These are phyloP conservation scores for Fragum whitleyi DNA, from an alignment of 2,888 invertebrate species.

Conservation along the genomic window DNA sequence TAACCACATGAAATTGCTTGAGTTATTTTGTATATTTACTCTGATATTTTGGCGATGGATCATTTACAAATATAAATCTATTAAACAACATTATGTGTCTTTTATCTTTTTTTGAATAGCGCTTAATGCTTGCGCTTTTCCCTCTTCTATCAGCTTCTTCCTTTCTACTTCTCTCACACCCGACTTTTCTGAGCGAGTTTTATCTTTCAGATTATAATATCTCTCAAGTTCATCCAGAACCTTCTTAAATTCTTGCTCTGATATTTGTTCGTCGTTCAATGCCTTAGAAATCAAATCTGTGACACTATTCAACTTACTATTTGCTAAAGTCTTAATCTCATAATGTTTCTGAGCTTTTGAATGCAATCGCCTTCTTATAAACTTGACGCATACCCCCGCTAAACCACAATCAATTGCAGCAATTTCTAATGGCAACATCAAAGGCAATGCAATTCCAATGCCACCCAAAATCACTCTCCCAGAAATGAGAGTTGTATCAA, in stretches of 20 bases:
- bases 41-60: background rate
- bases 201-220: conserved; percentile 27
- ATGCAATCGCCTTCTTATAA: too few relatives aligned
- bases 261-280: conserved; percentile 36
- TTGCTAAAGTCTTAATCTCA: conserved; percentile 21
- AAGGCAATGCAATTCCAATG: conserved; percentile 1
- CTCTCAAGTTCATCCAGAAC: conserved; percentile 24
- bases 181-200: conserved; percentile 13
- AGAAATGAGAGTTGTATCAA: too few relatives aligned
- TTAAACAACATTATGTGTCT: conserved; percentile 1
- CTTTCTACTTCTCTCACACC: conserved; percentile 12
- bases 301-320: conserved; percentile 35
- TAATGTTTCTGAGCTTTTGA: too few relatives aligned
- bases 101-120: conserved; percentile 1
- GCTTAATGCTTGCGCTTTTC: conserved; percentile 6
- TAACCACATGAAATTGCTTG: too few relatives aligned
- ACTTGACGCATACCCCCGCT: too few relatives aligned
- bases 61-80: background rate
- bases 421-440: too few relatives aligned
- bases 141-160: conserved; percentile 28
- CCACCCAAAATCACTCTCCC: too few relatives aligned
- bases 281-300: conserved; percentile 42
- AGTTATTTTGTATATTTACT: too few relatives aligned
- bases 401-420: too few relatives aligned
- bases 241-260: conserved; percentile 21